A percentile compares a stretch with the other conserved stretches of the same genome.
Conservation (phyloP, 1,140 invertebrate species). For the Diorhabda elongata region DNA sequence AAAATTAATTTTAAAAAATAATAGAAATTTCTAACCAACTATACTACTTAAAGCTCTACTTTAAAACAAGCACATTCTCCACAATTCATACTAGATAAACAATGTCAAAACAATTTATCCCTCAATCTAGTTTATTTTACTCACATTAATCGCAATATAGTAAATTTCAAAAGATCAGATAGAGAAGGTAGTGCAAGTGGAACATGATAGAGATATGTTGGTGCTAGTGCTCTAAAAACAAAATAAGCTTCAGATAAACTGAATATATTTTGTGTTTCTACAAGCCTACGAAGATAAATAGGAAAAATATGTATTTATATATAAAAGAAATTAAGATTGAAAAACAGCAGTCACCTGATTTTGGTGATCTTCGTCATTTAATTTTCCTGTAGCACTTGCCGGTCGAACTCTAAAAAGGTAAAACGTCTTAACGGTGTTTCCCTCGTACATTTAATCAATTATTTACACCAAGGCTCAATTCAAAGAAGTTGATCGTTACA, state of each 20-base stretch:
- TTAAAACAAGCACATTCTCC: no score
- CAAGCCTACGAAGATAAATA: conserved; percentile 33
- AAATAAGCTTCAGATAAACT: conserved; percentile 28
- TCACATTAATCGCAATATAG: no score
- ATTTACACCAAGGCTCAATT: no score
- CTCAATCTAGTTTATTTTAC: no score
- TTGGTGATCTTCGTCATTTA: conserved; percentile 40
- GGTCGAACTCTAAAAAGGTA: conserved; percentile 40
- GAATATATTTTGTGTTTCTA: conserved; percentile 29
- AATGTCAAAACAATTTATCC: no score
- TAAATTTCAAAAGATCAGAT: no score
- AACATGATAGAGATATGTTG: conserved; percentile 46
- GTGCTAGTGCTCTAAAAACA: conserved; percentile 45
- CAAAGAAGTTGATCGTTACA: no score
- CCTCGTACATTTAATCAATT: no score
- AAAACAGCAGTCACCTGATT: conserved; percentile 39
- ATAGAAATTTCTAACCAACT: no score
- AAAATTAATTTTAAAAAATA: no score
- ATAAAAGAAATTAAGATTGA: conserved; percentile 6
- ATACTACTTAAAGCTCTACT: no score
- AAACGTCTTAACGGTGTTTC: conserved; percentile 21
- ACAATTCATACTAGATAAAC: no score
- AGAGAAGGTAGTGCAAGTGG: conserved; percentile 34
- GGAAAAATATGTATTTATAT: conserved; percentile 14
- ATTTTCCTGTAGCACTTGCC: conserved; percentile 39